Evolutionary conservation across 2,888 invertebrate genomes (phyloP).

Genomic region (Cataglyphis albicans): DNA sequence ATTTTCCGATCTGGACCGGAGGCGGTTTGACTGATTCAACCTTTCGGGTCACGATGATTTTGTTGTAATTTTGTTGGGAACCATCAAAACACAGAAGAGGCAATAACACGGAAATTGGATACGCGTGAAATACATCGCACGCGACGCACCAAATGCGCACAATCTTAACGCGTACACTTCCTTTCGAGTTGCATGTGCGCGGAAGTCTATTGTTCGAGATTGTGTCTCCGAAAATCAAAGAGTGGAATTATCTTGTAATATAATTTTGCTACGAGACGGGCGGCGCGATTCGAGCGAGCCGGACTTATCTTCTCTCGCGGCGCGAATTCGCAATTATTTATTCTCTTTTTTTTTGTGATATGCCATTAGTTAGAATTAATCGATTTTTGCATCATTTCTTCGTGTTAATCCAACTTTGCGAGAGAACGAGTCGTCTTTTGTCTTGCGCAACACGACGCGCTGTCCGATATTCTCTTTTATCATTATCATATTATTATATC

Average conservation of each 20-base stretch:
- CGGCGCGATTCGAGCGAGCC: conserved; percentile 55
- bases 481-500: conserved; percentile 59
- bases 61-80: not conserved
- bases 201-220: conserved; percentile 21
- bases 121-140: conserved; percentile 19
- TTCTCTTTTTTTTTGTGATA: conserved; percentile 57
- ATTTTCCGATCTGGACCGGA: conserved; percentile 61
- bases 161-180: conserved; percentile 20
- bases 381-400: conserved; percentile 43
- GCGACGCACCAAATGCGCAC: conserved; percentile 34
- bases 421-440: conserved; percentile 40
- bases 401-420: conserved; percentile 39
- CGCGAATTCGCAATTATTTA: conserved; percentile 70
- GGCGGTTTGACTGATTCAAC: conserved; percentile 36
- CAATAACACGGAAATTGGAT: conserved; percentile 3
- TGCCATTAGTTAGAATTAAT: conserved; percentile 44
- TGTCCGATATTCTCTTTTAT: conserved; percentile 63
- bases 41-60: conserved; percentile 22
- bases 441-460: conserved; percentile 43
- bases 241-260: conserved; percentile 67
- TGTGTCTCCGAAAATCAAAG: conserved; percentile 66
- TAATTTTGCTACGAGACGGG: conserved; percentile 71
- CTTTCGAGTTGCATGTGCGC: conserved; percentile 11
- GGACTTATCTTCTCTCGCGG: conserved; percentile 42
- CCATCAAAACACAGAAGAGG: not conserved